Conservation (phyloP, 2,888 invertebrate genomes). For the Heteropelma amictum region DNA sequence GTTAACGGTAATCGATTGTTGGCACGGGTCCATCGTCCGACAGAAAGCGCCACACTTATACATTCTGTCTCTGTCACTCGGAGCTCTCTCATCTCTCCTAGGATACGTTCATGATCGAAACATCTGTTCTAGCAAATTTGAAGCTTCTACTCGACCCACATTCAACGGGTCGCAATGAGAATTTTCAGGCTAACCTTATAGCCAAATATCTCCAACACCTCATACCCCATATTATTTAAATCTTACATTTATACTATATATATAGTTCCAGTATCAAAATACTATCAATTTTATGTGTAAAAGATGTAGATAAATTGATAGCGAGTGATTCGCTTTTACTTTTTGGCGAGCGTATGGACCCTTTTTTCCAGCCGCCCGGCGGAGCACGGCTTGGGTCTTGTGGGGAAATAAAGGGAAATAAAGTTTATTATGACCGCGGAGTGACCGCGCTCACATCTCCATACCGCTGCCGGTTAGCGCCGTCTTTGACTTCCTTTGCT, state of each 20-base stretch:
- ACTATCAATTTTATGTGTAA: too few relatives aligned
- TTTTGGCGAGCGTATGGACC: too few relatives aligned
- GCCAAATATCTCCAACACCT: neutral
- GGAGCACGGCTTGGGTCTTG: too few relatives aligned
- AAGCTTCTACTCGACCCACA: constrained; percentile 28
- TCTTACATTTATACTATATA: neutral
- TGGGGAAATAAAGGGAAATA: too few relatives aligned
- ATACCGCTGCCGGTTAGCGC: too few relatives aligned
- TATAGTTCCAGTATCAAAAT: neutral
- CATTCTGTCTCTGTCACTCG: constrained; percentile 34
- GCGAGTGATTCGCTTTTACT: too few relatives aligned
- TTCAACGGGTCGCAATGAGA: neutral
- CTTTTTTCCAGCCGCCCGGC: too few relatives aligned
- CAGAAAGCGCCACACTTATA: constrained; percentile 34
- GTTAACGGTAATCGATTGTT: constrained; percentile 55
- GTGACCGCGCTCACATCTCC: too few relatives aligned
- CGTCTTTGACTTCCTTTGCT: too few relatives aligned
- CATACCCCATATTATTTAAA: neutral
- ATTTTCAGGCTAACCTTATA: neutral
- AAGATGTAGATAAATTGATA: too few relatives aligned
- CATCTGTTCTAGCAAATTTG: constrained; percentile 41
- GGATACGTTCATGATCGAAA: constrained; percentile 28
- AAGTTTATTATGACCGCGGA: too few relatives aligned
- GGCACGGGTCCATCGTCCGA: constrained; percentile 50
- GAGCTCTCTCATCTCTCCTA: constrained; percentile 29